Conservation (phyloP, 1,140 invertebrate species). For the Caenorhabditis latens region DNA sequence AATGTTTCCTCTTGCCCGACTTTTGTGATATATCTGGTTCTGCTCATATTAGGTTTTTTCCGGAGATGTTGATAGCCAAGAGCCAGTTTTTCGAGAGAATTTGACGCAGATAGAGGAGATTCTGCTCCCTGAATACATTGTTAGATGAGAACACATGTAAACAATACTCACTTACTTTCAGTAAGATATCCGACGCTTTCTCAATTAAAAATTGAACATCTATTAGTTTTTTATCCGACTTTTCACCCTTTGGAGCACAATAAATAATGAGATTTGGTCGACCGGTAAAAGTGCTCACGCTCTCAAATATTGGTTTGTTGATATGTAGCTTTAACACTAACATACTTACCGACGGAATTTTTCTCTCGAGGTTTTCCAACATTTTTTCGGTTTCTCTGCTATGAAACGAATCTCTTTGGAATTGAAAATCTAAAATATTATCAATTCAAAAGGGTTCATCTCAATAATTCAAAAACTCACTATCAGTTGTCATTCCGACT, state of each 20-base stretch:
- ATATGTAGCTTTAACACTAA: background rate
- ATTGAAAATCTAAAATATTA: slow-evolving; percentile 18
- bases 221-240: background rate
- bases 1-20: background rate
- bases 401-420: background rate
- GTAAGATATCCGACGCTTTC: background rate
- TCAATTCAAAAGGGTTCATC: background rate
- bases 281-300: background rate
- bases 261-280: background rate
- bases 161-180: too few relatives aligned
- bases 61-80: background rate
- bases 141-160: too few relatives aligned
- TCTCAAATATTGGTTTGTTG: background rate
- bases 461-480: background rate
- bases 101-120: background rate
- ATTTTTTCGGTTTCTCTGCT: too few relatives aligned
- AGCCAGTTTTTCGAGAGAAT: background rate
- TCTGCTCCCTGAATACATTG: background rate
- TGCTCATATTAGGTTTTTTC: background rate
- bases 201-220: background rate
- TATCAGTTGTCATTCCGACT: background rate
- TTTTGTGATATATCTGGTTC: background rate
- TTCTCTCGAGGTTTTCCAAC: background rate
- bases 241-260: background rate
- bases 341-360: background rate